A percentile compares a stretch with the other conserved stretches of the same genome.
These are phyloP conservation scores for Drosophila subsilvestris DNA, from an alignment of 2,888 invertebrate species.

Conservation along the genomic window DNA sequence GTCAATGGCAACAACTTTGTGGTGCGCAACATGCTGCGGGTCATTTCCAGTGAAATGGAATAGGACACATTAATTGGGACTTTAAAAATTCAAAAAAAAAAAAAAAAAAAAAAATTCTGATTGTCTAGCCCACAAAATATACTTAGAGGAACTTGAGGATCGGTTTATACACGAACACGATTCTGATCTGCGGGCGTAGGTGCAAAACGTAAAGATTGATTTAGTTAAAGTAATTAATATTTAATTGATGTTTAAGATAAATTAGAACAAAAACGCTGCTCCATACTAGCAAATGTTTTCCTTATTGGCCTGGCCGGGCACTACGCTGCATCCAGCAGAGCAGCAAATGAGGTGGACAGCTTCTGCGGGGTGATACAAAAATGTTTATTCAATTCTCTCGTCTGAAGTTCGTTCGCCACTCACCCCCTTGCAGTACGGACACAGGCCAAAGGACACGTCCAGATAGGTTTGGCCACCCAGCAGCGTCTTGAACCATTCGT, in stretches of 20 bases:
- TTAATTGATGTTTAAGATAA: slow-evolving; percentile 47
- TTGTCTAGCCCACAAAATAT: neutral
- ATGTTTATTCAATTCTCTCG: neutral
- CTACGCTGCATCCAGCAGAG: slow-evolving; percentile 60
- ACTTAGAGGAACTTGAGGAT: neutral
- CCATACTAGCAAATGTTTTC: slow-evolving; percentile 19
- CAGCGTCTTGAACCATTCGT: slow-evolving; percentile 82
- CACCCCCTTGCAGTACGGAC: slow-evolving; percentile 83
- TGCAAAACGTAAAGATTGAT: slow-evolving; percentile 53
- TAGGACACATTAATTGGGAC: slow-evolving; percentile 54
- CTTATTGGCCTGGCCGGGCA: too few species aligned
- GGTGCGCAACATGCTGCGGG: slow-evolving; percentile 72
- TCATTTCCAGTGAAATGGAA: slow-evolving; percentile 67
- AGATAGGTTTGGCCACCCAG: slow-evolving; percentile 81
- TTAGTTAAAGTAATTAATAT: slow-evolving; percentile 52
- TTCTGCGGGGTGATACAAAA: slow-evolving; percentile 69
- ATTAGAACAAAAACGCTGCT: slow-evolving; percentile 19
- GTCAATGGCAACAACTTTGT: slow-evolving; percentile 67
- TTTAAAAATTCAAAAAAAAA: slow-evolving; percentile 15
- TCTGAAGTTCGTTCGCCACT: slow-evolving; percentile 11
- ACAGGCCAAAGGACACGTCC: slow-evolving; percentile 81
- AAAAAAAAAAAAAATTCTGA: slow-evolving; percentile 5
- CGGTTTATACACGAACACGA: neutral
- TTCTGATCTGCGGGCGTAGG: neutral
- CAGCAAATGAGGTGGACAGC: slow-evolving; percentile 82